These are phyloP conservation scores for Gymnoscelis rufifasciata DNA, from an alignment of 2,888 invertebrate genomes.

Conservation along the genomic window DNA sequence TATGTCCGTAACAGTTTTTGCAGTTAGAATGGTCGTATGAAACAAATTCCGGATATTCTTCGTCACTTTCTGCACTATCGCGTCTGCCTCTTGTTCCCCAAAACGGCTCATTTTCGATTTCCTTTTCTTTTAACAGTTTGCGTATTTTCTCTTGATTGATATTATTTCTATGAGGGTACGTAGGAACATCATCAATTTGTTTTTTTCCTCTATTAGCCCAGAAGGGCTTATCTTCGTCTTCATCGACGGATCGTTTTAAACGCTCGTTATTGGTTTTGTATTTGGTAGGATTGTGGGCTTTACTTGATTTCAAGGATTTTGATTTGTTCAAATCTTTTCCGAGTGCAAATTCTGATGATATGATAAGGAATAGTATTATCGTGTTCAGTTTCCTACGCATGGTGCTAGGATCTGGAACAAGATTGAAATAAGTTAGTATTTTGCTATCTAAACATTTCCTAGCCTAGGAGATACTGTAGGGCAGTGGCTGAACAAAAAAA, in stretches of 20 bases:
- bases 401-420: slow-evolving; percentile 48
- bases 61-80: slow-evolving; percentile 42
- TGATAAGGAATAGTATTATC: slow-evolving; percentile 44
- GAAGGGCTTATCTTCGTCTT: slow-evolving; percentile 45
- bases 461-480: too few species aligned
- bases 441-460: too few species aligned
- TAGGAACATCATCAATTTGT: slow-evolving; percentile 29
- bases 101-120: slow-evolving; percentile 52
- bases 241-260: slow-evolving; percentile 48
- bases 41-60: slow-evolving; percentile 29
- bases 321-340: slow-evolving; percentile 49
- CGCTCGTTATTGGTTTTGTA: slow-evolving; percentile 42
- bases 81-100: slow-evolving; percentile 64
- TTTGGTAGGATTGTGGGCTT: slow-evolving; percentile 38
- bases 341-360: slow-evolving; percentile 46
- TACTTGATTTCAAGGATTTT: slow-evolving; percentile 38
- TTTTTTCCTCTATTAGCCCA: slow-evolving; percentile 51
- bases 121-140: slow-evolving; percentile 33
- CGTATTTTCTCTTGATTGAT: slow-evolving; percentile 30
- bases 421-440: too few species aligned
- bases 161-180: slow-evolving; percentile 24
- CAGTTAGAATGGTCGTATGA: slow-evolving; percentile 23
- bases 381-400: slow-evolving; percentile 51
- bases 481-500: too few species aligned
- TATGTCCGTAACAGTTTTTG: slow-evolving; percentile 36